Evolutionary conservation across 92 coral and sea anemone species (phyloP), one percentile per base, ranked within the genome.

Genomic region (Parazoanthus swiftii): DNA sequence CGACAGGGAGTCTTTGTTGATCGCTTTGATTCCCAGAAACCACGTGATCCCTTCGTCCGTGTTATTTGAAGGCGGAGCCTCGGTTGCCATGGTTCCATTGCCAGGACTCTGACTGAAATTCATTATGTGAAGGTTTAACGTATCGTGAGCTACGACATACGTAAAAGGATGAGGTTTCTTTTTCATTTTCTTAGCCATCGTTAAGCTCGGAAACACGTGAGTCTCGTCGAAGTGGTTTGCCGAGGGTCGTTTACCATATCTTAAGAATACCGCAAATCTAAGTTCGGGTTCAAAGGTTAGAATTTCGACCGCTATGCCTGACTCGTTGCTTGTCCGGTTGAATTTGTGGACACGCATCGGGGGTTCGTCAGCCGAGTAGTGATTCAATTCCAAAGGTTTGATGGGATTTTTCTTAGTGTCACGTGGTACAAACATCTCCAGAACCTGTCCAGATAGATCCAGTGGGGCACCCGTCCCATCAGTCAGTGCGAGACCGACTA

Each of bases 331-430:
- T 13, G 98, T 93, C 77, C 97, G 98, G 89, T 96, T 96, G 91
- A 96, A 96, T 80, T 89, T 95, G 90, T 96, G 99, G 18, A 95
- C 93, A 44, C 96, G 93, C 95, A 96, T 92, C 8, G 95, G 94
- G 3, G 95, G 95, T 38, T 95, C 98, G 23, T 88, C 95, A 6
- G 92, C 92, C 46, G 76, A 83, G 80, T 77, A 93, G 82, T 93
- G 93, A 89, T 93, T 95, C 46, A 96, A 84, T 42, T 92, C 95
- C 93, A 93, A 88, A 6, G 94, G 91, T 78, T 93, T 93, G 25
- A 92, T 88, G 21, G 95, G 94, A 50, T 95, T 91, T 77, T 92
- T 89, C 88, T 92, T 90, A 38, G 94, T 90, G 81, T 95, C 91
- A 48, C 96, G 93, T 26, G 96, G 95, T 18, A 95, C 98, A 88